Evolutionary conservation across 2,888 invertebrate species (phyloP).

Genomic region (Argynnis bischoffii): DNA sequence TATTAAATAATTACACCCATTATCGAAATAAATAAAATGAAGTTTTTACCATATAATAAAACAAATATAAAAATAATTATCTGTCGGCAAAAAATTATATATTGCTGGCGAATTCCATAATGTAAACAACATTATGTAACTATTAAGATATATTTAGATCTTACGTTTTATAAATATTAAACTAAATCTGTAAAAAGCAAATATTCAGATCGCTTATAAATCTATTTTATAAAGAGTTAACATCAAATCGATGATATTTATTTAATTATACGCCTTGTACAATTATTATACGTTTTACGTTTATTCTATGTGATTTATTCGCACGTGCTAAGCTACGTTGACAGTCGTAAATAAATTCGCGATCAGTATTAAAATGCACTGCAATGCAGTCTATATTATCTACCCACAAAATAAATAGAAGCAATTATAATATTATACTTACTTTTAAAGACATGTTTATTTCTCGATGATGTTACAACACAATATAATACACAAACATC

Average conservation of each 20-base stretch:
- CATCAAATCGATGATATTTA: not conserved
- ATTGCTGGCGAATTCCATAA: too few species aligned
- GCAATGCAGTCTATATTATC: constrained; percentile 25
- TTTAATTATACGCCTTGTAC: not conserved
- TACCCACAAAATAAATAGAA: constrained; percentile 21
- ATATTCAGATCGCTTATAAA: not conserved
- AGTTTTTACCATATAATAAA: too few species aligned
- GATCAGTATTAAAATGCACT: constrained; percentile 21
- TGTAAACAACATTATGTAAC: too few species aligned
- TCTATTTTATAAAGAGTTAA: not conserved
- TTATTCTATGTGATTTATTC: not conserved
- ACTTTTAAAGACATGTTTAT: constrained; percentile 38
- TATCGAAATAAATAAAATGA: too few species aligned
- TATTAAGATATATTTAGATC: too few species aligned
- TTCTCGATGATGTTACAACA: constrained; percentile 26
- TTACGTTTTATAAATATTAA: not conserved
- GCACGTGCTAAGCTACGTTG: constrained; percentile 8
- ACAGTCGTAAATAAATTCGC: constrained; percentile 13
- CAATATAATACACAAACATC: constrained; percentile 33
- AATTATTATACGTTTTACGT: not conserved
- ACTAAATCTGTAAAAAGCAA: not conserved
- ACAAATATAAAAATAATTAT: too few species aligned
- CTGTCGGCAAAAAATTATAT: too few species aligned
- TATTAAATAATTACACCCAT: too few species aligned
- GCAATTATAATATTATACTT: constrained; percentile 19